Evolutionary conservation across 2,888 invertebrate genomes (phyloP).

Genomic region (Papilio demoleus): DNA sequence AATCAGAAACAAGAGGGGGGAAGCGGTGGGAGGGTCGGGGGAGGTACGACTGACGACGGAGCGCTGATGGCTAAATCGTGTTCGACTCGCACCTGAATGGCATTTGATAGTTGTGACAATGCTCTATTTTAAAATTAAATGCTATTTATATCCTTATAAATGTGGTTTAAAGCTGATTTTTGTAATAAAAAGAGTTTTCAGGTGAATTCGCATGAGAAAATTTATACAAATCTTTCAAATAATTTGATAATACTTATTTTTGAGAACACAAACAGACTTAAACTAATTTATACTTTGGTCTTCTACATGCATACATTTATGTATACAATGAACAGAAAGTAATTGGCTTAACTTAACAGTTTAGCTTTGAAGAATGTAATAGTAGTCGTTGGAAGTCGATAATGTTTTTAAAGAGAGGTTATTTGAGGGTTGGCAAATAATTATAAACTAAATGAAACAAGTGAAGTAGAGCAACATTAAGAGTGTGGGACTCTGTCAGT

Average conservation of each 20-base stretch:
- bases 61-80: slow-evolving; percentile 80
- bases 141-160: background rate
- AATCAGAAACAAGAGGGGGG: slow-evolving; percentile 60
- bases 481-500: slow-evolving; percentile 47
- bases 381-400: no score
- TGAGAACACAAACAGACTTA: no score
- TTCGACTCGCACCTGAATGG: slow-evolving; percentile 78
- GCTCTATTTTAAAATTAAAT: slow-evolving; percentile 55
- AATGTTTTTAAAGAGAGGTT: background rate
- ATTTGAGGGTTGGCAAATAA: background rate
- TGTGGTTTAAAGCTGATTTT: background rate
- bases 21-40: slow-evolving; percentile 41
- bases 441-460: background rate
- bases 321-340: no score
- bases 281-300: no score
- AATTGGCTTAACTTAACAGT: no score
- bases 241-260: no score
- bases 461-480: slow-evolving; percentile 46
- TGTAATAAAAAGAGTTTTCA: background rate
- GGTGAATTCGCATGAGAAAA: no score
- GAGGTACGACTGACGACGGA: slow-evolving; percentile 64
- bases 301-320: no score
- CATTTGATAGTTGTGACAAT: slow-evolving; percentile 46
- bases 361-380: no score
- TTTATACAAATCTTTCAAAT: no score